phyloP scores from a whole-genome alignment of 2,797 vertebrate genomes.

The Vipera latastei region DNA sequence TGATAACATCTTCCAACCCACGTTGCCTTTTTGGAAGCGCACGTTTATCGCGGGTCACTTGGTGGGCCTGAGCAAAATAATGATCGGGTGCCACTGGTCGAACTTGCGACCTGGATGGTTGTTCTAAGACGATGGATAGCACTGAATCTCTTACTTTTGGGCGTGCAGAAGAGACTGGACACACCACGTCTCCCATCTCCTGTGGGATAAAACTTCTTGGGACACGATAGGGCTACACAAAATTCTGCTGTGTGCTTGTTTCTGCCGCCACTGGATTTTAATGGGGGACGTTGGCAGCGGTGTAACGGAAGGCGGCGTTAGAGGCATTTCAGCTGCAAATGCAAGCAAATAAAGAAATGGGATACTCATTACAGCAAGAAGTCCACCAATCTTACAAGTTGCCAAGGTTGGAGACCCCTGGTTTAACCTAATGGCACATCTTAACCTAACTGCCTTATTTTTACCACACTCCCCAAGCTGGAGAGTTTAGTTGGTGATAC shows the following conservation, averaged over 20 bases:
- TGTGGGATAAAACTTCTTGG: background rate
- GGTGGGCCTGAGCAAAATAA: background rate
- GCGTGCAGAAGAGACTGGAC: background rate
- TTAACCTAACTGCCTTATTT: background rate
- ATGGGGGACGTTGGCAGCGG: background rate
- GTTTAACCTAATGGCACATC: background rate
- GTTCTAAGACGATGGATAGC: background rate
- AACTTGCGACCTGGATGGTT: background rate
- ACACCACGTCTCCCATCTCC: background rate
- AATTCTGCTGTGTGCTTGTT: background rate
- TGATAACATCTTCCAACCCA: background rate
- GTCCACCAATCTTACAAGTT: background rate
- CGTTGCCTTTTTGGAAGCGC: background rate
- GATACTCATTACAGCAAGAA: background rate
- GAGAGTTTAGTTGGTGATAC: background rate
- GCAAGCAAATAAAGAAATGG: background rate
- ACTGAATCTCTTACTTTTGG: background rate
- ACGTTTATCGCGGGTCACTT: background rate
- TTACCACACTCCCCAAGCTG: no score
- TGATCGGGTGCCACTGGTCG: background rate
- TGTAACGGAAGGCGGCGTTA: background rate
- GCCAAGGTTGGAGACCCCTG: background rate
- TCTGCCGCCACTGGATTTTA: background rate
- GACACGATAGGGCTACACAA: no score
- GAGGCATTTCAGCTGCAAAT: background rate